Conservation (phyloP, 1,140 invertebrate species). For the Nixonia krombeini region DNA sequence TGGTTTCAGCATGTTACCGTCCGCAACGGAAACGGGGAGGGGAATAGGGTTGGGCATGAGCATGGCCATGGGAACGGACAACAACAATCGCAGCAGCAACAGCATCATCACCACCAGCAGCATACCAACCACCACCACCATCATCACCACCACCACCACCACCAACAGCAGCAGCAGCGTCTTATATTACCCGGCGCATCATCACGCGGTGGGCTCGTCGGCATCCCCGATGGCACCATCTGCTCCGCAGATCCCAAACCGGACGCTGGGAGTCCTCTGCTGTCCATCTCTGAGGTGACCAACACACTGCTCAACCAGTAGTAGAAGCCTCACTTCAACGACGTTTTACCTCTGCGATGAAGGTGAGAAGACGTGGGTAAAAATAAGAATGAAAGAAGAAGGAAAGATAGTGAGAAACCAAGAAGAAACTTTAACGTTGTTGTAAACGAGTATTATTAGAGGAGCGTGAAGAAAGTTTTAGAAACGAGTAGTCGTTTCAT, state of each 20-base stretch:
- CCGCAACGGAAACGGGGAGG: conserved; percentile 61
- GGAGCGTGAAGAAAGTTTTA: too few relatives aligned
- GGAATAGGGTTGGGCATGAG: conserved; percentile 53
- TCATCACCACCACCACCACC: conserved; percentile 47
- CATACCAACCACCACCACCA: conserved; percentile 56
- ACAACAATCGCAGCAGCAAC: conserved; percentile 51
- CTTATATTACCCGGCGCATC: conserved; percentile 61
- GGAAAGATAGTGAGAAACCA: too few relatives aligned
- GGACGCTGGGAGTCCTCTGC: conserved; percentile 82
- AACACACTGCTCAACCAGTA: conserved; percentile 83
- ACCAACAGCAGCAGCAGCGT: conserved; percentile 60
- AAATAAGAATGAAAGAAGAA: neutral
- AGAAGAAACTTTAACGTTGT: too few relatives aligned
- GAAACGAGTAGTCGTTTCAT: too few relatives aligned
- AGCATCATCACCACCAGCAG: conserved; percentile 54
- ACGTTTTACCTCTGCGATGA: conserved; percentile 38
- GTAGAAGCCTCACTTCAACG: conserved; percentile 44
- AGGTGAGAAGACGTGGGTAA: conserved; percentile 31
- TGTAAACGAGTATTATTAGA: too few relatives aligned
- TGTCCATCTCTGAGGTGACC: conserved; percentile 88
- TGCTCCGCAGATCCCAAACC: conserved; percentile 75
- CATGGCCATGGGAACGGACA: conserved; percentile 51
- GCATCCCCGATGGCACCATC: conserved; percentile 65
- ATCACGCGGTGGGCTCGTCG: conserved; percentile 62
- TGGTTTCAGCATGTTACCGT: conserved; percentile 69